Percentiles rank a stretch among this genome's conserved stretches.
Evolutionary conservation across 2,113 vertebrate species (phyloP).

Genomic region (western clawed frog (Xenopus tropicalis)): DNA sequence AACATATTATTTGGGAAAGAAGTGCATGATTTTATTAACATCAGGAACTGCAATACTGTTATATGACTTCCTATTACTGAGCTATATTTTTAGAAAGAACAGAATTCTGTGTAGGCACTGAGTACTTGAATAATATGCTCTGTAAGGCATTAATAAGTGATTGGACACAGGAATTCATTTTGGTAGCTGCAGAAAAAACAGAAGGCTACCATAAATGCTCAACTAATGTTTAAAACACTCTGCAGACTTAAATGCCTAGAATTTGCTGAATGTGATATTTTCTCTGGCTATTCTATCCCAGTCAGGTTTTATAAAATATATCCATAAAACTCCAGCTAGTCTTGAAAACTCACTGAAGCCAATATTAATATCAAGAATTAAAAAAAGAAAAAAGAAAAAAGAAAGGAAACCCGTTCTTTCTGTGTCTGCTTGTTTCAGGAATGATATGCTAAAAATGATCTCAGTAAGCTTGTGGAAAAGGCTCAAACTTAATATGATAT

Average conservation of each 20-base stretch:
- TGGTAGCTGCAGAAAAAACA: constrained; percentile 12
- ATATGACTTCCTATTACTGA: too few species aligned
- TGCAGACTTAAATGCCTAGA: constrained; percentile 15
- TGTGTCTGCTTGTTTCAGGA: constrained; percentile 9
- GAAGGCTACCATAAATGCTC: constrained; percentile 11
- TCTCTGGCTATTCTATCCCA: background rate
- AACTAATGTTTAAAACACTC: constrained; percentile 38
- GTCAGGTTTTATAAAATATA: constrained; percentile 30
- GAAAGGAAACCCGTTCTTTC: background rate
- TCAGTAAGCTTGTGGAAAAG: background rate
- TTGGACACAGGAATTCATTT: constrained; percentile 32
- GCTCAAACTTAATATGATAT: constrained; percentile 14
- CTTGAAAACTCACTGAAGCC: constrained; percentile 30
- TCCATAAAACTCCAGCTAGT: constrained; percentile 27
- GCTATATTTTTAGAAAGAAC: too few species aligned
- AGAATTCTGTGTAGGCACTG: too few species aligned
- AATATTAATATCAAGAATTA: constrained; percentile 36
- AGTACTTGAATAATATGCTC: background rate
- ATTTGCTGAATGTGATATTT: constrained; percentile 19
- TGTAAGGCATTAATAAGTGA: constrained; percentile 5
- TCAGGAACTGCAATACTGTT: too few species aligned
- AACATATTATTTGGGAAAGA: too few species aligned
- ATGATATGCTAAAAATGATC: constrained; percentile 12
- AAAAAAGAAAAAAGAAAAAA: constrained; percentile 16
- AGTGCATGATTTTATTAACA: too few species aligned